Evolutionary conservation across 35 echinoderm and acorn worm species (phyloP).

Genomic region (Apostichopus japonicus): DNA sequence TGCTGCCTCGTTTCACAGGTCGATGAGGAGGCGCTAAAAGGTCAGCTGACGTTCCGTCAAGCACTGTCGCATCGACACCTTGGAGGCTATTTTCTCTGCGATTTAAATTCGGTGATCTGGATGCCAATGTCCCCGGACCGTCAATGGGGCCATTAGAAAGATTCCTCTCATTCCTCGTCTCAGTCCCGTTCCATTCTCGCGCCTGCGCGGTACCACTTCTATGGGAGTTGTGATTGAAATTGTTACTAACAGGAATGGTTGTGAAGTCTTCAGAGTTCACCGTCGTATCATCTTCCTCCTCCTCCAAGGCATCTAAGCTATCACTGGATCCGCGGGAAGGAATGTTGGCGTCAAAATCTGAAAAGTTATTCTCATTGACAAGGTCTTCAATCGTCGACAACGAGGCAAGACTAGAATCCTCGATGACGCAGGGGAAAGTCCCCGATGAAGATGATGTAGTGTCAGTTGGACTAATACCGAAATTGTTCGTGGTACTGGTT

Average conservation of each 20-base stretch:
- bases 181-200: background rate
- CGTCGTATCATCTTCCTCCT: slow-evolving; percentile 33
- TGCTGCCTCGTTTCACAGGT: slow-evolving; percentile 24
- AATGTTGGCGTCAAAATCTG: slow-evolving; percentile 40
- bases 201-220: background rate
- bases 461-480: background rate
- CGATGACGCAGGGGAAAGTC: slow-evolving; percentile 58
- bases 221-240: background rate
- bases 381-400: slow-evolving; percentile 57
- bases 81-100: background rate
- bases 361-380: slow-evolving; percentile 35
- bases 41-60: background rate
- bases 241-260: background rate
- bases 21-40: background rate
- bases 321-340: slow-evolving; percentile 37
- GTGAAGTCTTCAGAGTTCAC: background rate
- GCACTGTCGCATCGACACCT: background rate
- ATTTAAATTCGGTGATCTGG: background rate
- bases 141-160: background rate
- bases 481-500: background rate
- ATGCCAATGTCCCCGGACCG: background rate
- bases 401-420: slow-evolving; percentile 50
- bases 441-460: slow-evolving; percentile 49
- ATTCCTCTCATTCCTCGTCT: background rate
- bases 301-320: slow-evolving; percentile 29